phyloP scores from a whole-genome alignment of 2,797 vertebrate species.

The Loris lydekkerianus region DNA sequence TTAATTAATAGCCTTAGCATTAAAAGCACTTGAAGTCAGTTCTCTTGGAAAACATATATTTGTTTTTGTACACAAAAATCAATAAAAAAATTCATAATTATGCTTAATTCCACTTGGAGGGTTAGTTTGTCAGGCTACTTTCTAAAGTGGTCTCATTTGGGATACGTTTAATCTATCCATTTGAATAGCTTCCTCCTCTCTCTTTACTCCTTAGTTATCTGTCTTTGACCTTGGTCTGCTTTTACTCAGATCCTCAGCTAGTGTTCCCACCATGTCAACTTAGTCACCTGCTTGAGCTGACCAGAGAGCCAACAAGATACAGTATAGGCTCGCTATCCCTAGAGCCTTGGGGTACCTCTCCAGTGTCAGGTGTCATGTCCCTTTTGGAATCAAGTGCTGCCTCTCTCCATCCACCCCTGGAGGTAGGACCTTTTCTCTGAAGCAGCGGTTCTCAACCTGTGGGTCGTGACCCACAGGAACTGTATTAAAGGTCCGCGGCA shows the following conservation, averaged over 20 bases:
- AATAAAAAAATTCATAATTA: conserved; percentile 97
- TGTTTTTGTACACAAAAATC: conserved; percentile 96
- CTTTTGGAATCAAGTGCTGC: background rate
- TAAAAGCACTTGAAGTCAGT: conserved; percentile 95
- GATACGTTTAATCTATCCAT: conserved; percentile 94
- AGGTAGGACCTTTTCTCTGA: background rate
- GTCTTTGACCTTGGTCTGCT: conserved; percentile 94
- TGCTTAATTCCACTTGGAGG: conserved; percentile 96
- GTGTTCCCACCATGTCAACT: conserved; percentile 90
- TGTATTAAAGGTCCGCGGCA: no score
- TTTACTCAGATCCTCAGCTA: conserved; percentile 94
- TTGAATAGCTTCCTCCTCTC: conserved; percentile 95
- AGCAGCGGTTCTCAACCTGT: no score
- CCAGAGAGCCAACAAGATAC: conserved; percentile 88
- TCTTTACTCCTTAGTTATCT: conserved; percentile 94
- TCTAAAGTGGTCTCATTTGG: conserved; percentile 94
- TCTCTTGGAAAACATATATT: conserved; percentile 96
- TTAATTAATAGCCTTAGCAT: conserved; percentile 95
- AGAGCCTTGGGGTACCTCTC: conserved; percentile 86
- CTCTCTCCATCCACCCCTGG: background rate
- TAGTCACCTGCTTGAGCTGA: conserved; percentile 92
- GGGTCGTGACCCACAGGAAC: no score
- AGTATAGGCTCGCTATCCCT: conserved; percentile 89
- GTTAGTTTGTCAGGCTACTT: conserved; percentile 95
- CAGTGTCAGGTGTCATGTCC: conserved; percentile 83